Conservation (phyloP, 1,140 invertebrate genomes). For the Apis mellifera region DNA sequence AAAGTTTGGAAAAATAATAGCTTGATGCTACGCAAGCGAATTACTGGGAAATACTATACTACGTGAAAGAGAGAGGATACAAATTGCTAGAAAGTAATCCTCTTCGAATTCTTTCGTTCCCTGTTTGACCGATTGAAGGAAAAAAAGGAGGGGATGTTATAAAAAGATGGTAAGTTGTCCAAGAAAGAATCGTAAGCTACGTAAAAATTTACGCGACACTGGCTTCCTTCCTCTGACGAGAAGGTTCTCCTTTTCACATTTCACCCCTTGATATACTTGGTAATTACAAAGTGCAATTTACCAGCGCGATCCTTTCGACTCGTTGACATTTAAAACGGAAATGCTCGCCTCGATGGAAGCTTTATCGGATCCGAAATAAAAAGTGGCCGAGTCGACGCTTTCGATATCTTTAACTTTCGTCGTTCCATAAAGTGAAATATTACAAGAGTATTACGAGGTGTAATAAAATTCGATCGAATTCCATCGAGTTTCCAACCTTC, state of each 20-base stretch:
- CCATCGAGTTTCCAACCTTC: too few species aligned
- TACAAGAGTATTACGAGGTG: too few species aligned
- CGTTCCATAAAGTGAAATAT: too few species aligned
- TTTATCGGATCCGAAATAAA: not conserved
- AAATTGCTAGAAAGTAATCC: too few species aligned
- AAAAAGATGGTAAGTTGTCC: slow-evolving; percentile 17
- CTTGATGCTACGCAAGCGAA: too few species aligned
- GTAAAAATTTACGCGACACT: slow-evolving; percentile 35
- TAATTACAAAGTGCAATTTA: slow-evolving; percentile 4
- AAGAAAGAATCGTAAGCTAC: slow-evolving; percentile 5
- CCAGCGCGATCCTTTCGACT: not conserved
- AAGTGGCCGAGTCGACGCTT: too few species aligned
- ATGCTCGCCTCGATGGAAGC: not conserved
- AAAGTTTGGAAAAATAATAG: too few species aligned
- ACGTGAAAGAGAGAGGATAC: too few species aligned
- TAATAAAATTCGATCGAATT: too few species aligned
- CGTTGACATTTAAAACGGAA: not conserved
- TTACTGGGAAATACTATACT: too few species aligned
- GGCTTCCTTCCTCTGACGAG: not conserved
- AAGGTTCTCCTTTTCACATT: not conserved
- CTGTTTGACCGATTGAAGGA: not conserved
- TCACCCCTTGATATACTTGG: not conserved
- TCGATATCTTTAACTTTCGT: too few species aligned
- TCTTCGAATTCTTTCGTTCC: too few species aligned
- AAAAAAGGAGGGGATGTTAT: not conserved